These are phyloP conservation scores for Carassius auratus DNA, from an alignment of 2,113 vertebrate genomes.

Conservation along the genomic window DNA sequence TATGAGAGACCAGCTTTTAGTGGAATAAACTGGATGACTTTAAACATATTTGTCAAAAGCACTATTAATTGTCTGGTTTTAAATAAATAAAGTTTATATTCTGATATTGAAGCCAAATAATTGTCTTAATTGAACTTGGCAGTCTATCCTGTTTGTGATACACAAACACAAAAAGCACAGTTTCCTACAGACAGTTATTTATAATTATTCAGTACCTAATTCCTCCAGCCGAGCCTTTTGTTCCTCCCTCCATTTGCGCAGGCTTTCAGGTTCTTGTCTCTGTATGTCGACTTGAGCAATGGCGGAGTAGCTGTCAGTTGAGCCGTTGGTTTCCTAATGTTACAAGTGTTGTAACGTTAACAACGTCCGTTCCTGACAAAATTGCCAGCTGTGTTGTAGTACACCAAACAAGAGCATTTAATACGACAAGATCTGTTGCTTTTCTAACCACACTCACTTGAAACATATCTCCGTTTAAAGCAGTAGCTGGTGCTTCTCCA, in stretches of 20 bases:
- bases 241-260: slow-evolving; percentile 97
- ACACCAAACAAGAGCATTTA: slow-evolving; percentile 6
- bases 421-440: not conserved
- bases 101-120: not conserved
- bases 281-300: slow-evolving; percentile 90
- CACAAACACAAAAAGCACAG: not conserved
- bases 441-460: slow-evolving; percentile 71
- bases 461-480: slow-evolving; percentile 91
- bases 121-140: not conserved
- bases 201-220: slow-evolving; percentile 77
- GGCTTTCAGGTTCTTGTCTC: slow-evolving; percentile 95
- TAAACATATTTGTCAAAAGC: not conserved
- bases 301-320: slow-evolving; percentile 87
- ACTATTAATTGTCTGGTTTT: not conserved
- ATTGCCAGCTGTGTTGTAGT: not conserved
- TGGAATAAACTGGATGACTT: not conserved
- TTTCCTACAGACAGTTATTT: not conserved
- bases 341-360: not conserved
- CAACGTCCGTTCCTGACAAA: not conserved
- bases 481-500: slow-evolving; percentile 77
- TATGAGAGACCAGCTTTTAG: not conserved
- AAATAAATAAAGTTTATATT: no score
- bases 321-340: slow-evolving; percentile 86
- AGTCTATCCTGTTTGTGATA: not conserved
- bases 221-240: slow-evolving; percentile 90